Percentiles rank a stretch among this genome's conserved stretches.
Evolutionary conservation across 2,797 vertebrate genomes (phyloP).

Genomic region (Holocentrus rufus): DNA sequence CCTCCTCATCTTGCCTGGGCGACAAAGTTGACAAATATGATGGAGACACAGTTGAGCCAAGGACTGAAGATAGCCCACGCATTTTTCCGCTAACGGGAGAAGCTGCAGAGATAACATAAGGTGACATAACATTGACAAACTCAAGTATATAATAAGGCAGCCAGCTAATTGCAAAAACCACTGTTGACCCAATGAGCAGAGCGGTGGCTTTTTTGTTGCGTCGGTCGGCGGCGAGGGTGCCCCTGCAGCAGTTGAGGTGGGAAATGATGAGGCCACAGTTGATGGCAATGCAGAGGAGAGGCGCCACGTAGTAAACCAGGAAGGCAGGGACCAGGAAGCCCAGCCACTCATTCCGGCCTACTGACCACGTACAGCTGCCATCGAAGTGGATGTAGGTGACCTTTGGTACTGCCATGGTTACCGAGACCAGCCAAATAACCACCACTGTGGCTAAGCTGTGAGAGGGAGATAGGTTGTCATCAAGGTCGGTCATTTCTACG

Average conservation of each 20-base stretch:
- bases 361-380: constrained; percentile 73
- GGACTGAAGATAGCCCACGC: not conserved
- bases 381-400: constrained; percentile 80
- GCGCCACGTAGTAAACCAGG: constrained; percentile 76
- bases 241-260: constrained; percentile 71
- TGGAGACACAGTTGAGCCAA: not conserved
- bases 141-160: constrained; percentile 77
- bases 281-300: constrained; percentile 76
- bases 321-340: constrained; percentile 79
- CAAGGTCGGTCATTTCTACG: not conserved
- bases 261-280: constrained; percentile 79
- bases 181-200: constrained; percentile 71
- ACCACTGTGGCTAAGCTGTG: constrained; percentile 64
- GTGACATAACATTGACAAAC: constrained; percentile 76
- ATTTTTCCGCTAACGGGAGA: constrained; percentile 44
- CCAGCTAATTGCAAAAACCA: constrained; percentile 78
- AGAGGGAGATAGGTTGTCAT: constrained; percentile 2
- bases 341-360: constrained; percentile 71
- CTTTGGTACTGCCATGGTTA: constrained; percentile 79
- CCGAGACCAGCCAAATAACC: constrained; percentile 74
- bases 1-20: rapidly evolving
- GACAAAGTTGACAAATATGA: not conserved
- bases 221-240: constrained; percentile 61
- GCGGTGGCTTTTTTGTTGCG: constrained; percentile 79
- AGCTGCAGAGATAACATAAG: constrained; percentile 52